phyloP scores from a whole-genome alignment of 2,797 vertebrate genomes.

The Gallinago solitaria region DNA sequence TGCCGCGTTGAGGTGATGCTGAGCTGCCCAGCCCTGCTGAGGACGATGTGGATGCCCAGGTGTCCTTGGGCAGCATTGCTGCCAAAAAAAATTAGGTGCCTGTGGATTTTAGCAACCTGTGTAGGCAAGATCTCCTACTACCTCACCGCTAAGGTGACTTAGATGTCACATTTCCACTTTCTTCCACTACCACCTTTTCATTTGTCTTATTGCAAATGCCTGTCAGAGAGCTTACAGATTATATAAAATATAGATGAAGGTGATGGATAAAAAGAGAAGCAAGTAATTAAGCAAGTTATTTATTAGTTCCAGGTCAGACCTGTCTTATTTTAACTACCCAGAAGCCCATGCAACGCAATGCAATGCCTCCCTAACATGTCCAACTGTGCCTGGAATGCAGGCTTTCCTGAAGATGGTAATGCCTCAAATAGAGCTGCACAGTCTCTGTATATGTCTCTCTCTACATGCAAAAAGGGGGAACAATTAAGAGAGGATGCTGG shows the following conservation, averaged over 20 bases:
- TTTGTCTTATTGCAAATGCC: neutral
- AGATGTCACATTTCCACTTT: neutral
- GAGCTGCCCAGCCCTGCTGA: neutral
- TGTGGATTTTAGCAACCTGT: neutral
- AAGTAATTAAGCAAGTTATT: neutral
- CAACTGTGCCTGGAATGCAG: neutral
- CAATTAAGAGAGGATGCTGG: neutral
- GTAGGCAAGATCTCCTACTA: neutral
- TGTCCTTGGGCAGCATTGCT: neutral
- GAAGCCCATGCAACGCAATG: neutral
- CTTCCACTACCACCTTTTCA: neutral
- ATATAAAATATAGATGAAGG: neutral
- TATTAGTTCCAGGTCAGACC: neutral
- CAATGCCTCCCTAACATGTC: neutral
- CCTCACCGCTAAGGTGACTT: neutral
- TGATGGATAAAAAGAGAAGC: neutral
- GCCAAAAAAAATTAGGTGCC: neutral
- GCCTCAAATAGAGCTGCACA: neutral
- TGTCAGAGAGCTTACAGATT: neutral
- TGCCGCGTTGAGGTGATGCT: accelerated
- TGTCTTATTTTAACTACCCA: neutral
- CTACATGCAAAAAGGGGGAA: neutral
- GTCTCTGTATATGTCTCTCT: neutral
- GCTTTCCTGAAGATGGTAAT: neutral
- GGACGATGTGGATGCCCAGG: neutral